Conservation (phyloP, 2,113 vertebrate species). For the Brachyhypopomus gauderio region DNA sequence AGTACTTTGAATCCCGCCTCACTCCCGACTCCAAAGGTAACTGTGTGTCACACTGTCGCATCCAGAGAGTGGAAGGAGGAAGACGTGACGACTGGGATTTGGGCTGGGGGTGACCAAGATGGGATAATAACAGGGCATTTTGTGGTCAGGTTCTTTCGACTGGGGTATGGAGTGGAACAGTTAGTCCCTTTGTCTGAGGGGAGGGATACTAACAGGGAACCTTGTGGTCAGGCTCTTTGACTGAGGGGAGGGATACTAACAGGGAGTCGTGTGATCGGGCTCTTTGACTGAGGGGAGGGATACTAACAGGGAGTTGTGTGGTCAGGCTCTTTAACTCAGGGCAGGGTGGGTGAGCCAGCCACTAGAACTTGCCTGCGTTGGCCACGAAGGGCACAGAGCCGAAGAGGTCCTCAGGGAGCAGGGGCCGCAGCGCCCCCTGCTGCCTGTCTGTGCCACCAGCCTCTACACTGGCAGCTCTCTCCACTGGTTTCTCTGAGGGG, state of each 20-base stretch:
- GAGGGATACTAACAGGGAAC: conserved; percentile 19
- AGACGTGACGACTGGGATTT: conserved; percentile 12
- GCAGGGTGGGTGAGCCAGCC: conserved; percentile 56
- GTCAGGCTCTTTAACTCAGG: conserved; percentile 61
- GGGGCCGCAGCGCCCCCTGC: conserved; percentile 56
- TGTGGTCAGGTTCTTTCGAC: background rate
- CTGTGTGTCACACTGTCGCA: conserved; percentile 34
- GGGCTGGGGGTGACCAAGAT: conserved; percentile 26
- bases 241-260: too few species aligned
- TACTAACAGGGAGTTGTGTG: conserved; percentile 24
- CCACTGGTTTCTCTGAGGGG: conserved; percentile 81
- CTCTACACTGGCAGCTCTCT: conserved; percentile 79
- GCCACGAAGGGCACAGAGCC: conserved; percentile 93
- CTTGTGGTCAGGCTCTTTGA: background rate
- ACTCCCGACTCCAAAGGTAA: conserved; percentile 38
- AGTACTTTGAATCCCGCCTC: conserved; percentile 12
- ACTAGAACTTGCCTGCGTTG: conserved; percentile 95
- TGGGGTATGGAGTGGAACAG: too few species aligned
- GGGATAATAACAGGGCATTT: conserved; percentile 25
- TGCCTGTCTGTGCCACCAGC: conserved; percentile 68
- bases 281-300: too few species aligned
- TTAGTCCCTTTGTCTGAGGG: too few species aligned
- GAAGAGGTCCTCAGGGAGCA: conserved; percentile 88
- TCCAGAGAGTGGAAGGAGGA: conserved; percentile 21
- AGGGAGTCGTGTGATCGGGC: too few species aligned